Percentiles rank a stretch among this genome's conserved stretches.
Evolutionary conservation across 2,797 vertebrate genomes (phyloP).

Genomic region (Urocyon cinereoargenteus): DNA sequence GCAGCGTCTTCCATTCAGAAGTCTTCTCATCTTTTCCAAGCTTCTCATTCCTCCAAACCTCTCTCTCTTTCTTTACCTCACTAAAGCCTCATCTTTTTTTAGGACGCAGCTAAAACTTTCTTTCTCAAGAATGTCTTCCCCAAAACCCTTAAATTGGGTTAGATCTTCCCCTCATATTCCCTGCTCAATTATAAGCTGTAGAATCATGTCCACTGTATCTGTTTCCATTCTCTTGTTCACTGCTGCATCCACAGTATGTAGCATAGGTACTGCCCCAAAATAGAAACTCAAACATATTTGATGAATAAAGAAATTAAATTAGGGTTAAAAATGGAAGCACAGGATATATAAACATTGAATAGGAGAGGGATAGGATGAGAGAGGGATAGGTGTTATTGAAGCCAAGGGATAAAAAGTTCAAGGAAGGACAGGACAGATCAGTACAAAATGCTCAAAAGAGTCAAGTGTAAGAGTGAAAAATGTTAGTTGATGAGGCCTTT

Average conservation of each 20-base stretch:
- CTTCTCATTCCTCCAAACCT: not conserved
- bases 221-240: not conserved
- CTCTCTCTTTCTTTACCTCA: not conserved
- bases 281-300: constrained; percentile 6
- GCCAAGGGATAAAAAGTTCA: not conserved
- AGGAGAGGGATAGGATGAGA: not conserved
- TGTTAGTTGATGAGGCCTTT: not conserved
- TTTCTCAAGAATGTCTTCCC: constrained; percentile 15
- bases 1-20: not conserved
- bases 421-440: not conserved
- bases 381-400: not conserved
- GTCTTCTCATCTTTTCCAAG: not conserved
- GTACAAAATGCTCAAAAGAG: not conserved
- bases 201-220: not conserved
- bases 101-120: not conserved
- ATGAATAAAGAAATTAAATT: constrained; percentile 36
- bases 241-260: not conserved
- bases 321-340: not conserved
- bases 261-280: not conserved
- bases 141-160: not conserved
- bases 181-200: not conserved
- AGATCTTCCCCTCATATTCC: not conserved
- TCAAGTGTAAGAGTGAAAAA: not conserved
- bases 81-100: constrained; percentile 29
- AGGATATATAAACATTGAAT: not conserved